Conservation (phyloP, 2,888 invertebrate genomes). For the Autographa pulchrina region DNA sequence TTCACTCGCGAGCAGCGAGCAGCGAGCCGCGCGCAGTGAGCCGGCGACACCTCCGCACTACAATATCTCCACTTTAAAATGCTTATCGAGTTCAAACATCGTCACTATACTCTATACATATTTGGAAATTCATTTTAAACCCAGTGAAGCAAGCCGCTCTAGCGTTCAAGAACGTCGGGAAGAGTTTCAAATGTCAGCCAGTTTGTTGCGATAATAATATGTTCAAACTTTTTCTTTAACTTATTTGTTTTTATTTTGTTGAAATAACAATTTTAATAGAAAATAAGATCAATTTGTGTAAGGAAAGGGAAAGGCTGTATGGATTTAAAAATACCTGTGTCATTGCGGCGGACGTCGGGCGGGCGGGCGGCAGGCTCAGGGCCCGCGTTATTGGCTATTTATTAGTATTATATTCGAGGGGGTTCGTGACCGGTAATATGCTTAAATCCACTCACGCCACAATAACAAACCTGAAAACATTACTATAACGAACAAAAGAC, state of each 20-base stretch:
- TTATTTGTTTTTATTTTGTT: background rate
- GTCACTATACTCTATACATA: slow-evolving; percentile 21
- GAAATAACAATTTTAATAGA: background rate
- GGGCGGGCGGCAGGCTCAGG: slow-evolving; percentile 25
- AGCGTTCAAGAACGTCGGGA: slow-evolving; percentile 10
- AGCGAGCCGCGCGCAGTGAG: background rate
- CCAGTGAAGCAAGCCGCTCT: slow-evolving; percentile 10
- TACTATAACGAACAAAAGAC: background rate
- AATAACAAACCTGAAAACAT: slow-evolving; percentile 38
- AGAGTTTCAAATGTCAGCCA: slow-evolving; percentile 7
- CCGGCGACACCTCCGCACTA: slow-evolving; percentile 20
- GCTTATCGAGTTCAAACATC: slow-evolving; percentile 36
- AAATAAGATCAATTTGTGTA: background rate
- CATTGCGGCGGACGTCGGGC: slow-evolving; percentile 11
- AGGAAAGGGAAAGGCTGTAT: background rate
- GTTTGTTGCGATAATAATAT: background rate
- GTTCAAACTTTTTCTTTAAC: background rate
- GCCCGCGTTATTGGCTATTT: slow-evolving; percentile 49
- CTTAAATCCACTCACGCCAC: slow-evolving; percentile 37
- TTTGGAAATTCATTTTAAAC: slow-evolving; percentile 19
- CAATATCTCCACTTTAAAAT: slow-evolving; percentile 27
- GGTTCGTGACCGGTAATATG: slow-evolving; percentile 34
- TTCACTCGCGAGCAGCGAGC: slow-evolving; percentile 6
- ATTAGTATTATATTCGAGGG: slow-evolving; percentile 26
- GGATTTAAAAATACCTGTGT: slow-evolving; percentile 17